Evolutionary conservation across 2,797 vertebrate genomes (phyloP).

Genomic region (Podarcis siculus): DNA sequence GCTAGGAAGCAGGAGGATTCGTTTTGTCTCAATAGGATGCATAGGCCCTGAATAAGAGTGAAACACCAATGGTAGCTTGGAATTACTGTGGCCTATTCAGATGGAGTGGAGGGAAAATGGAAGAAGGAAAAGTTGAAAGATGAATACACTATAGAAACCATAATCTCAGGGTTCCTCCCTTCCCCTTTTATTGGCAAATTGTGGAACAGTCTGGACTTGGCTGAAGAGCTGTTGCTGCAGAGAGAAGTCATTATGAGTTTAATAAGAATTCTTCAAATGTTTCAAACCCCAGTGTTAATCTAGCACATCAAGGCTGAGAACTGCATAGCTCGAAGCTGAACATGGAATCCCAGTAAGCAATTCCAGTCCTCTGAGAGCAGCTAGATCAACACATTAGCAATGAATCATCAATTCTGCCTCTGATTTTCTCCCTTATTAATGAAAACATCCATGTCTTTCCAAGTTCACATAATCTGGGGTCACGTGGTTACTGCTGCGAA

Average conservation of each 20-base stretch:
- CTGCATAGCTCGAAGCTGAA: constrained; percentile 40
- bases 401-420: constrained; percentile 51
- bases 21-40: too few species aligned
- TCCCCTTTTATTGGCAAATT: not conserved
- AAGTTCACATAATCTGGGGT: constrained; percentile 51
- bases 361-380: constrained; percentile 27
- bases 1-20: too few species aligned
- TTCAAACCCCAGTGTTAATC: constrained; percentile 35
- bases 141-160: constrained; percentile 26
- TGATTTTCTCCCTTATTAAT: constrained; percentile 34
- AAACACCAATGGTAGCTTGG: not conserved
- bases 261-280: constrained; percentile 51
- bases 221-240: not conserved
- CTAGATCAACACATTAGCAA: constrained; percentile 60
- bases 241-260: constrained; percentile 33
- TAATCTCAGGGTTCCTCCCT: constrained; percentile 20
- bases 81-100: not conserved
- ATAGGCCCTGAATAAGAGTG: not conserved
- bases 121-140: constrained; percentile 21
- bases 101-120: not conserved
- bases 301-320: constrained; percentile 41
- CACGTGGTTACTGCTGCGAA: not conserved
- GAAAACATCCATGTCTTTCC: constrained; percentile 24
- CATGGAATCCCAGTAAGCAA: not conserved
- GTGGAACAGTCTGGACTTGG: constrained; percentile 29